Evolutionary conservation across 37 sponge, comb jelly and placozoan species (phyloP).

Genomic region (Cliona cf. orientalis): DNA sequence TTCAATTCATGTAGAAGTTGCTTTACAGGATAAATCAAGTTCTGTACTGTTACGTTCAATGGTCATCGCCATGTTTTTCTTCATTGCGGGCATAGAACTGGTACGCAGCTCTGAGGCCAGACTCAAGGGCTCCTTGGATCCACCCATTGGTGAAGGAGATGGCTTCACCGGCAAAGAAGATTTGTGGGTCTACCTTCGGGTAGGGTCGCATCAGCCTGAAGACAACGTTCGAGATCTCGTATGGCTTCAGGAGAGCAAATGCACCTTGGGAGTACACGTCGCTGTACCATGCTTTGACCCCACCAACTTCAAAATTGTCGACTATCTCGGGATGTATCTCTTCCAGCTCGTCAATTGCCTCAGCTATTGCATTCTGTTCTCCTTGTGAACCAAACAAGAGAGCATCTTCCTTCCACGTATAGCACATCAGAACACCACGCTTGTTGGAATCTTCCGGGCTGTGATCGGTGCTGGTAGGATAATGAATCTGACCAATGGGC

Average conservation of each 20-base stretch:
- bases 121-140: conserved; percentile 80
- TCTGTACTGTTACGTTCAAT: background rate
- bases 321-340: conserved; percentile 61
- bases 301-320: conserved; percentile 40
- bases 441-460: conserved; percentile 7
- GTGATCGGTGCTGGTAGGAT: conserved; percentile 31
- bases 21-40: no score
- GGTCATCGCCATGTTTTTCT: background rate
- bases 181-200: no score
- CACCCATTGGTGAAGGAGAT: conserved; percentile 65
- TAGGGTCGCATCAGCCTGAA: conserved; percentile 24
- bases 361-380: conserved; percentile 22
- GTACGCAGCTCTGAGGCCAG: conserved; percentile 69
- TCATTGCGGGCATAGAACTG: conserved; percentile 68
- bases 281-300: conserved; percentile 54
- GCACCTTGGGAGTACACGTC: conserved; percentile 57
- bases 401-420: conserved; percentile 72
- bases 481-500: conserved; percentile 61
- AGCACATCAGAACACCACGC: conserved; percentile 54
- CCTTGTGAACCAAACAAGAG: conserved; percentile 51
- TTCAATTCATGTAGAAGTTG: no score
- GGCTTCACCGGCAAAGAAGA: conserved; percentile 76
- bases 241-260: conserved; percentile 45
- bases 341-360: conserved; percentile 45
- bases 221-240: background rate